Percentiles rank a stretch among this genome's conserved stretches.
These are phyloP conservation scores for Drosophila monieri DNA, from an alignment of 2,888 invertebrate species.

Conservation along the genomic window DNA sequence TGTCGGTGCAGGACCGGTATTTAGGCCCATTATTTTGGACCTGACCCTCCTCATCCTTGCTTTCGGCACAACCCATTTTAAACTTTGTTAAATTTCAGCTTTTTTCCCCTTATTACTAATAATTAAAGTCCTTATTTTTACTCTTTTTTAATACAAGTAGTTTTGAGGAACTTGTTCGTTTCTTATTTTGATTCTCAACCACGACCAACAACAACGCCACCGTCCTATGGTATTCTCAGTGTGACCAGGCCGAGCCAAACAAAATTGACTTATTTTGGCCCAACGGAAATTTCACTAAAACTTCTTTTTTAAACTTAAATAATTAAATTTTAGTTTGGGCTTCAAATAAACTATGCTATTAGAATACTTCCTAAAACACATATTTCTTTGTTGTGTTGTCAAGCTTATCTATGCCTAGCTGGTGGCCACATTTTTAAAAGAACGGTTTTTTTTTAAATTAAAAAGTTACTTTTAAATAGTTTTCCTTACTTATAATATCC, in stretches of 20 bases:
- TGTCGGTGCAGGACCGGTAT: conserved; percentile 92
- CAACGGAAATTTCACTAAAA: neutral
- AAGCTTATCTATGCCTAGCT: too few species aligned
- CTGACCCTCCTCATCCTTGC: conserved; percentile 85
- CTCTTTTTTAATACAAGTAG: conserved; percentile 1
- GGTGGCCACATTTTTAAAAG: too few species aligned
- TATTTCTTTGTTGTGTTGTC: too few species aligned
- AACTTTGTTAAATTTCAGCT: conserved; percentile 10
- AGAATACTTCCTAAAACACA: too few species aligned
- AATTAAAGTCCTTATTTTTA: neutral
- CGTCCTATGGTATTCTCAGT: neutral
- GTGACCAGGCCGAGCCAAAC: neutral
- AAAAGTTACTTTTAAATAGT: too few species aligned
- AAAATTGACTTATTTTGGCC: neutral
- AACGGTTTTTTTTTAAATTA: too few species aligned
- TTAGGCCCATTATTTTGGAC: conserved; percentile 83
- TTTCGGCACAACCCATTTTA: conserved; percentile 88
- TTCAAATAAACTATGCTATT: too few species aligned
- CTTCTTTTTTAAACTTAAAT: too few species aligned
- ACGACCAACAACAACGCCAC: neutral
- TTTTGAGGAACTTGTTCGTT: conserved; percentile 31
- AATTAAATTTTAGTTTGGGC: too few species aligned
- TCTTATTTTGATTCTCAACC: conserved; percentile 41
- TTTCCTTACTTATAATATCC: too few species aligned
- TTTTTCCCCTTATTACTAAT: conserved; percentile 1